Conservation (phyloP, 2,113 vertebrate species). For the Oriolus oriolus region DNA sequence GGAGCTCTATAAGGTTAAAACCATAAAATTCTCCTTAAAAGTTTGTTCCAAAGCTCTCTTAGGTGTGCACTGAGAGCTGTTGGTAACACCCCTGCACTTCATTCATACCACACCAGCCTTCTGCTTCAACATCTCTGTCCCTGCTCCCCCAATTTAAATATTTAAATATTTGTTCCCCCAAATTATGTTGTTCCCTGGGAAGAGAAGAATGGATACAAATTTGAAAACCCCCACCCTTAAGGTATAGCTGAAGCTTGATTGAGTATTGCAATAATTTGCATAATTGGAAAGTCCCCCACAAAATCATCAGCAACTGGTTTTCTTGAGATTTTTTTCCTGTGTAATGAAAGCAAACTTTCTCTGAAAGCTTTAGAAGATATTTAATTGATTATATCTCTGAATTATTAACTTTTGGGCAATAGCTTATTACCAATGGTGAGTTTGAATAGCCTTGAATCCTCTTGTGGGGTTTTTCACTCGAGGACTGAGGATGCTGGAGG, state of each 20-base stretch:
- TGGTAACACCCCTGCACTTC: neutral
- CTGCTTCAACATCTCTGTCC: neutral
- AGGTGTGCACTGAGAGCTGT: neutral
- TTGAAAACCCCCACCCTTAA: neutral
- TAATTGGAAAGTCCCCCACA: neutral
- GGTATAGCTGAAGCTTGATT: neutral
- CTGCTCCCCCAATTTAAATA: neutral
- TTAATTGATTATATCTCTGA: neutral
- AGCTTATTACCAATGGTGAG: neutral
- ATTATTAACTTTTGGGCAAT: neutral
- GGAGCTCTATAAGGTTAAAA: neutral
- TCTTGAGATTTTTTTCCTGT: neutral
- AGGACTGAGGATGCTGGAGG: neutral
- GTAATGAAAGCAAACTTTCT: neutral
- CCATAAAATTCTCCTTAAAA: neutral
- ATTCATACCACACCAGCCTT: neutral
- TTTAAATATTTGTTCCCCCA: neutral
- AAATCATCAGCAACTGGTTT: neutral
- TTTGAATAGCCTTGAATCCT: neutral
- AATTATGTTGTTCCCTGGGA: neutral
- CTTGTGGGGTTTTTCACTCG: neutral
- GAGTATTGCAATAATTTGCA: neutral
- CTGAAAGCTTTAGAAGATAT: neutral
- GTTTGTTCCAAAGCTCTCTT: neutral
- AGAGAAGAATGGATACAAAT: neutral